Evolutionary conservation across 2,797 vertebrate species (phyloP), one percentile per base, ranked within the genome.

Genomic region (Synanceia verrucosa): DNA sequence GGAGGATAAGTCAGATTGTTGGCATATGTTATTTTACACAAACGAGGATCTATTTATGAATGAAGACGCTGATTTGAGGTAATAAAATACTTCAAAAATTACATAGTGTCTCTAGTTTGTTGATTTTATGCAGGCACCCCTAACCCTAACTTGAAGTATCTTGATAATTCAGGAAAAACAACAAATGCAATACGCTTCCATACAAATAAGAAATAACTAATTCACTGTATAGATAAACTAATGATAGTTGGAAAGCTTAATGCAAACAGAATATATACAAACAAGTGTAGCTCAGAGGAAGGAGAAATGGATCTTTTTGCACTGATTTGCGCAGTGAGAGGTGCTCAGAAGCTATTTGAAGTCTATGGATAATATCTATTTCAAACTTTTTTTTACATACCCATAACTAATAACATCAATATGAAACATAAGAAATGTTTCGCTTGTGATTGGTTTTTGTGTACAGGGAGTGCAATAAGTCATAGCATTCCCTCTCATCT

Each of bases 321-420:
- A 65, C 56, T 52, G 47, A 77, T 67, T 43, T 28, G 13, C 9
- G 18, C 26, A 16, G 1, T 13, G 28, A 9, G 19, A 33, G 24
- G 43, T 46, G 24, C 37, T 60, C 31, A 23, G 24, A 58, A 26
- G 11, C 31, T 23, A 26, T 51, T 65, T 31, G 13, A 73, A 74
- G 43, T 43, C 12, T 7, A 60, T 37, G 28, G 47, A 76, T 73
- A n/a, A n/a, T 36, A 67, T 46, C 41, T 47, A 6, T 37, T 53
- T 44, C 19, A 36, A 11, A 53, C 6, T 6, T 8, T 34, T 31
- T 43, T 21, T 64, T 11, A 24, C 36, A 65, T 16, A 21, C 4
- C 5, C 29, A n/a, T 16, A 2, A 14, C 13, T 6, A 36, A 24
- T 33, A 44, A 44, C 11, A 29, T 50, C n/a, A 33, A 31, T 56